Conservation (phyloP, 2,888 invertebrate genomes). For the Cephus pygmeus region DNA sequence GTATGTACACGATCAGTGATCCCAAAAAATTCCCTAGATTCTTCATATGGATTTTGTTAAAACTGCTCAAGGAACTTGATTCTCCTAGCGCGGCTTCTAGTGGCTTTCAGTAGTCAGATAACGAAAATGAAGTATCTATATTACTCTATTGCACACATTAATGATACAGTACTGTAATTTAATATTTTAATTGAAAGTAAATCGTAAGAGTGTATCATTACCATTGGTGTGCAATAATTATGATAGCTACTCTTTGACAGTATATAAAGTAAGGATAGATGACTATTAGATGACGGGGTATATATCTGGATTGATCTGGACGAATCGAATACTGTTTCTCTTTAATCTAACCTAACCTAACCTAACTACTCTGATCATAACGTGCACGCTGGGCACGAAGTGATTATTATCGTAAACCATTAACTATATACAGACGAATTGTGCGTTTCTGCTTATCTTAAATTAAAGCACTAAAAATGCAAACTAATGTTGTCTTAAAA, state of each 20-base stretch:
- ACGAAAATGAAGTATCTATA: neutral
- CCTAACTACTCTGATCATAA: neutral
- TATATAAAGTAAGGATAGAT: neutral
- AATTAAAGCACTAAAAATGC: neutral
- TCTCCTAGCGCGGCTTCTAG: too few species aligned
- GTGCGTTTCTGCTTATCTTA: neutral
- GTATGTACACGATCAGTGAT: neutral
- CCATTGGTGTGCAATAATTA: neutral
- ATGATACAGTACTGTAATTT: neutral
- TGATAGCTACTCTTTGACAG: neutral
- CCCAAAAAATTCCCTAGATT: neutral
- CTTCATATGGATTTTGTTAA: neutral
- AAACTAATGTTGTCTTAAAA: neutral
- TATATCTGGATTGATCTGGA: neutral
- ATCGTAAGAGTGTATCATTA: neutral
- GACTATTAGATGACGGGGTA: neutral
- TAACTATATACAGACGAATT: neutral
- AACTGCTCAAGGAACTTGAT: too few species aligned
- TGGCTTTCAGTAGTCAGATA: neutral
- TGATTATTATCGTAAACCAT: neutral
- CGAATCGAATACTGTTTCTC: neutral
- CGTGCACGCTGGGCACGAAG: neutral
- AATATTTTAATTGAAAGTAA: neutral
- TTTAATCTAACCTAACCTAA: neutral
- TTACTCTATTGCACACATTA: neutral